These are phyloP conservation scores for Lapara coniferarum DNA, from an alignment of 2,888 invertebrate species.

Conservation along the genomic window DNA sequence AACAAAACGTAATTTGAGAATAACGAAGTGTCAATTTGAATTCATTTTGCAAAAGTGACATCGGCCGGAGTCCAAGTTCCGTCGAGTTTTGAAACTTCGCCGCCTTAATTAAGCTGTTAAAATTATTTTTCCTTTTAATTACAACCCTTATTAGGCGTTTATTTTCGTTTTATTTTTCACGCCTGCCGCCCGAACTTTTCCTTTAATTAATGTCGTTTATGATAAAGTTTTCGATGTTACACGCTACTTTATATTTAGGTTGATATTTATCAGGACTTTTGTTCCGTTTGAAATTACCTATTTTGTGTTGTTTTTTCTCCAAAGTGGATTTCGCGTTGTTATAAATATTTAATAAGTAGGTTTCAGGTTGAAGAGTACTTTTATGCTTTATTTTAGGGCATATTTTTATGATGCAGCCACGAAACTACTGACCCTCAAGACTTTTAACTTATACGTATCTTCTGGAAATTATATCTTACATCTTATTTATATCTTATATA, in stretches of 20 bases:
- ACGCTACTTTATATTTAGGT: not conserved
- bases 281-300: too few species aligned
- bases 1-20: constrained; percentile 15
- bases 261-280: too few species aligned
- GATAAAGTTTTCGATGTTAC: not conserved
- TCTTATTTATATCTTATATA: too few species aligned
- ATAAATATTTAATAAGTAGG: too few species aligned
- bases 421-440: too few species aligned
- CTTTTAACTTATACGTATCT: too few species aligned
- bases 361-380: too few species aligned
- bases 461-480: too few species aligned
- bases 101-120: constrained; percentile 23
- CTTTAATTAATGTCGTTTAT: not conserved
- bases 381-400: too few species aligned
- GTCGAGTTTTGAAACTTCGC: constrained; percentile 2
- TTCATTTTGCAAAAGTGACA: constrained; percentile 19
- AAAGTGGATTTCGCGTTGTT: too few species aligned
- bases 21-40: constrained; percentile 23
- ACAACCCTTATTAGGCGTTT: constrained; percentile 21
- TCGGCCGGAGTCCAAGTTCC: constrained; percentile 3
- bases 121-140: constrained; percentile 24
- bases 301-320: too few species aligned
- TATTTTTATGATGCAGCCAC: too few species aligned
- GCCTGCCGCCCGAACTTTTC: not conserved
- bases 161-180: constrained; percentile 22